A percentile compares a stretch with the other conserved stretches of the same genome.
Evolutionary conservation across 2,888 invertebrate genomes (phyloP).

Genomic region (Diabrotica balteata): DNA sequence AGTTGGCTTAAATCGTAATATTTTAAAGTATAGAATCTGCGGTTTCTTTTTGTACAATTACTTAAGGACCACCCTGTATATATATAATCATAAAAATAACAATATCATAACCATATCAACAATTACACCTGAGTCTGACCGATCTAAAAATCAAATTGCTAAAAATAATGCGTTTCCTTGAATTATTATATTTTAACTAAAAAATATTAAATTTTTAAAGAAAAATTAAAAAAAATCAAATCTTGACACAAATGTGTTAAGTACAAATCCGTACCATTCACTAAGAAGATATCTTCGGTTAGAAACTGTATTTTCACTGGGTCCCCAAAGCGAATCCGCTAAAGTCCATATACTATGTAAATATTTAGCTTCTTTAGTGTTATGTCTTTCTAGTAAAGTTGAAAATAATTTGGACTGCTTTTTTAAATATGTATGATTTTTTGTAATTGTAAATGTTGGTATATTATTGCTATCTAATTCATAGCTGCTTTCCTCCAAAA

Average conservation of each 20-base stretch:
- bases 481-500: constrained; percentile 44
- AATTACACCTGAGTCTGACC: no score
- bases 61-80: no score
- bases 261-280: constrained; percentile 42
- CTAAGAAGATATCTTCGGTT: constrained; percentile 45
- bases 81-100: no score
- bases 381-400: constrained; percentile 37
- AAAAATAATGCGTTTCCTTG: no score
- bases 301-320: constrained; percentile 66
- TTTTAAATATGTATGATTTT: constrained; percentile 42
- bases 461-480: constrained; percentile 38
- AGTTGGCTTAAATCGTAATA: no score
- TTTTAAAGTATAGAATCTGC: no score
- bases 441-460: constrained; percentile 49
- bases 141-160: no score
- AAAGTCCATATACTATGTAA: constrained; percentile 73
- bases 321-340: constrained; percentile 86
- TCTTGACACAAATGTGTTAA: not conserved
- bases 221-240: no score
- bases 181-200: no score
- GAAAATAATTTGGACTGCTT: constrained; percentile 47
- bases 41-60: no score
- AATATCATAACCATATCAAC: no score
- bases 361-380: constrained; percentile 56
- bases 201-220: no score